Evolutionary conservation across 2,797 vertebrate genomes (phyloP).

Genomic region (Tokudaia tokunoshimensis): DNA sequence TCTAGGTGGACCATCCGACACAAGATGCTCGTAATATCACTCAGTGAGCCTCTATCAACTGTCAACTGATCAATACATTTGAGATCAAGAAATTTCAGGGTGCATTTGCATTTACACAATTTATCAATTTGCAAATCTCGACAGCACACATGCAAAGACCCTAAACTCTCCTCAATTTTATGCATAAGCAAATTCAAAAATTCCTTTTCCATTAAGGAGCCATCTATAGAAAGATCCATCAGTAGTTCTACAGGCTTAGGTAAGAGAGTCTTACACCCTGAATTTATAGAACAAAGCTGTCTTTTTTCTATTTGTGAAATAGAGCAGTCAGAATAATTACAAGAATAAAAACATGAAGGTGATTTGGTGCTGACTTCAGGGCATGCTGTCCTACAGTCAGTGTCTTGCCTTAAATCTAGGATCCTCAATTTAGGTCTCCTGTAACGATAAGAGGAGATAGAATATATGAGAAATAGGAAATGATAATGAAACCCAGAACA

Average conservation of each 20-base stretch:
- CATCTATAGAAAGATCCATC: conserved; percentile 24
- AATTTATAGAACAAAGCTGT: neutral
- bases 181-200: neutral
- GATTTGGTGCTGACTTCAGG: neutral
- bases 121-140: conserved; percentile 46
- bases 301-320: neutral
- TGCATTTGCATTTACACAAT: neutral
- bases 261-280: neutral
- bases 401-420: conserved; percentile 56
- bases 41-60: neutral
- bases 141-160: conserved; percentile 61
- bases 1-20: neutral
- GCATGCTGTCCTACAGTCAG: conserved; percentile 4
- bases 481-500: neutral
- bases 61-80: conserved; percentile 14
- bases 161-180: conserved; percentile 54
- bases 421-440: conserved; percentile 57
- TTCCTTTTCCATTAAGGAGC: neutral
- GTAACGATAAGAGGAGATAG: conserved; percentile 11
- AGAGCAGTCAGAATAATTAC: neutral
- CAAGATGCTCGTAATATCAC: neutral
- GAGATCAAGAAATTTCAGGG: conserved; percentile 34
- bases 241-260: neutral
- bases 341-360: conserved; percentile 38
- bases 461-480: neutral